Conservation (phyloP, 2,113 vertebrate genomes). For the Tragelaphus strepsiceros region DNA sequence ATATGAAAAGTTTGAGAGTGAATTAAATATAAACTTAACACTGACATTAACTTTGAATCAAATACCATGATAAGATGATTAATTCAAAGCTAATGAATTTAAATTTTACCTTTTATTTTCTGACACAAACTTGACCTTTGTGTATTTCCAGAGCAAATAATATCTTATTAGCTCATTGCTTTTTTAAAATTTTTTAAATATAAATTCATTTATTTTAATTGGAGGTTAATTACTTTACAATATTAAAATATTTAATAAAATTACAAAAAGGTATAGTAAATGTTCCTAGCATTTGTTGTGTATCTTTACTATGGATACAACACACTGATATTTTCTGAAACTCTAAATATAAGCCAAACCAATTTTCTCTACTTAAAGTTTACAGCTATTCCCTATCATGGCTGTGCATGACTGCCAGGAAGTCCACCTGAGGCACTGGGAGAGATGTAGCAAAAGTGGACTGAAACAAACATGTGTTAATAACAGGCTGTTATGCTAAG, state of each 20-base stretch:
- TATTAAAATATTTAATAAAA: too few species aligned
- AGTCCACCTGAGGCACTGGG: neutral
- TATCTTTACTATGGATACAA: too few species aligned
- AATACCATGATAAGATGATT: neutral
- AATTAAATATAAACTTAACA: neutral
- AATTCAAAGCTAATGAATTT: neutral
- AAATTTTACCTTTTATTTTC: neutral
- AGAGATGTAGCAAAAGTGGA: neutral
- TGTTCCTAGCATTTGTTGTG: too few species aligned
- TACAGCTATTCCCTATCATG: neutral
- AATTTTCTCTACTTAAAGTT: neutral
- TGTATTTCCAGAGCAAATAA: neutral
- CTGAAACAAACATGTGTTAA: neutral
- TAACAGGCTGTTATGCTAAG: neutral
- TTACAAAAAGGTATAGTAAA: too few species aligned
- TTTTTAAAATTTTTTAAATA: too few species aligned
- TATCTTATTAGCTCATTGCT: neutral
- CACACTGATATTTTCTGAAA: too few species aligned
- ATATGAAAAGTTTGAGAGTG: neutral
- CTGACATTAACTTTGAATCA: neutral
- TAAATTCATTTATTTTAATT: too few species aligned
- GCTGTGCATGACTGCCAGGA: neutral
- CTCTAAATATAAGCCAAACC: too few species aligned
- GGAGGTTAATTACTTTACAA: too few species aligned
- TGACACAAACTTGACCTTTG: neutral